Evolutionary conservation across 2,797 vertebrate species (phyloP), one percentile per base, ranked within the genome.

Genomic region (Etheostoma nigrum): DNA sequence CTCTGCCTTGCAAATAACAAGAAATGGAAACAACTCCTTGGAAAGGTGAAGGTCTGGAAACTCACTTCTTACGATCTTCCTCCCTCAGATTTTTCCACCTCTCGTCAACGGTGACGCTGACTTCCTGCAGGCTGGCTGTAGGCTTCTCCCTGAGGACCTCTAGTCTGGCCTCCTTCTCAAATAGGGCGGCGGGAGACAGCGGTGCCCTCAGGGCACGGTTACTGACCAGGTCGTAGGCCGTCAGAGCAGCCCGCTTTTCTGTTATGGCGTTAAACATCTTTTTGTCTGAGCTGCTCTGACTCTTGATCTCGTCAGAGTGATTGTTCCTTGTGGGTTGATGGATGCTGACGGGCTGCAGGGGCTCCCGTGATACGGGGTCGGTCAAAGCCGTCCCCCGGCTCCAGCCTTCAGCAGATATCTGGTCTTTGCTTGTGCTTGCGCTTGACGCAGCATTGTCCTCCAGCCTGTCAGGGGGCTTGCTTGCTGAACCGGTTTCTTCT

Each of bases 1-100:
- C 51, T 82, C 85, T 82, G 90, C 80, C 70, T 69, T 89, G 68
- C 92, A 92, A 94, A 92, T 93, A 91, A 96, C 88, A 93, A 89
- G 92, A 92, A 92, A 87, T 93, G 93, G 91, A 95, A 96, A 95
- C 61, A 90, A 86, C 76, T 69, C 83, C 89, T 82, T 90, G 91
- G 91, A 92, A 93, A 93, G 80, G 91, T 54, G 84, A 92, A 78
- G 86, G 91, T 93, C 94, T 95, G 93, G 94, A 95, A 95, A 96
- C 97, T 97, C 96, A 99, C 98, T 96, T 96, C 79, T 92, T 93
- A 88, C 93, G 96, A 62, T 96, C 96, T 81, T 97, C 96, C 94
- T 96, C 94, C 87, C 83, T 91, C 85, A 97, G 88, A 92, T 95
- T 95, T 94, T 97, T 95, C 98, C 98, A 98, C 89, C 94, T 95